Percentiles rank a stretch among this genome's conserved stretches.
phyloP scores from a whole-genome alignment of 2,113 vertebrate species.

The Oncorhynchus nerka region DNA sequence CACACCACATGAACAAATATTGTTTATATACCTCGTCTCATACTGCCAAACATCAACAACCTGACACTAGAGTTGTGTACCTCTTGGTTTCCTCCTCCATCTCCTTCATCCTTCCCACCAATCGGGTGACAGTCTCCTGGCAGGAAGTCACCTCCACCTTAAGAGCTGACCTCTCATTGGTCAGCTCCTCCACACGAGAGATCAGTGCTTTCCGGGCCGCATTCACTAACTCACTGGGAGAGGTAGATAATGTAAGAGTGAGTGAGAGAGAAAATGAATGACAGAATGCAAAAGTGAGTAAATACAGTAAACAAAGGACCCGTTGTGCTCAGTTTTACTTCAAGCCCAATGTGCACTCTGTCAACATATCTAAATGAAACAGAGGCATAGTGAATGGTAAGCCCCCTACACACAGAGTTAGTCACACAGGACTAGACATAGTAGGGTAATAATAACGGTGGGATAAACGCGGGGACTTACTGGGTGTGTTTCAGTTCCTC shows the following conservation, averaged over 20 bases:
- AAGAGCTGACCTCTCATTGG: conserved; percentile 70
- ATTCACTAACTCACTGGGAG: conserved; percentile 65
- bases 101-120: conserved; percentile 69
- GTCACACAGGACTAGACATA: neutral
- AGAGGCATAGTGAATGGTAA: neutral
- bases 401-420: neutral
- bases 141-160: conserved; percentile 64
- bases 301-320: neutral
- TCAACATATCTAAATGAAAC: neutral
- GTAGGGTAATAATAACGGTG: neutral
- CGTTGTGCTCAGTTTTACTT: neutral
- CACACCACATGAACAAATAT: neutral
- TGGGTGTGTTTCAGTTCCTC: conserved; percentile 77
- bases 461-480: conserved; percentile 61
- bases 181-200: conserved; percentile 74
- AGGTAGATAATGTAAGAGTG: neutral
- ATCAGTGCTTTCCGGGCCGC: conserved; percentile 73
- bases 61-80: conserved; percentile 34
- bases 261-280: neutral
- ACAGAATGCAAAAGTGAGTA: neutral
- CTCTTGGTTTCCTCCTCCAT: conserved; percentile 75
- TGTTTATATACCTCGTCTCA: too few relatives aligned
- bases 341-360: neutral
- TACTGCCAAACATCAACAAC: neutral
- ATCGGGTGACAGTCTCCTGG: conserved; percentile 59